Conservation (phyloP, 2,113 vertebrate genomes). For the Leptocoma aspasia region DNA sequence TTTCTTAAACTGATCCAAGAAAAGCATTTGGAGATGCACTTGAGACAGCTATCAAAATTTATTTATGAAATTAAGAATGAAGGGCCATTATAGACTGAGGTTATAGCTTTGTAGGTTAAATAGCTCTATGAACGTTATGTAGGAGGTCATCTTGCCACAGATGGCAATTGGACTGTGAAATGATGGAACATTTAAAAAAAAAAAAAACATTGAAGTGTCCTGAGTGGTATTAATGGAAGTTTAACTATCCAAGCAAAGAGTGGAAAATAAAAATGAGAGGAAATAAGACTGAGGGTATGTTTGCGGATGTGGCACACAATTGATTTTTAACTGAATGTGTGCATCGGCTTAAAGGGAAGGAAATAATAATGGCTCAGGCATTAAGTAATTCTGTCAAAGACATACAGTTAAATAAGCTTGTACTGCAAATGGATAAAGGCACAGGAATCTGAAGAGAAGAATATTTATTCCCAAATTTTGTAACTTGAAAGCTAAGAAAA, state of each 20-base stretch:
- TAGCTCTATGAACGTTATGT: neutral
- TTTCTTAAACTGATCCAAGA: neutral
- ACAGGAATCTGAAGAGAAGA: neutral
- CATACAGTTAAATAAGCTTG: neutral
- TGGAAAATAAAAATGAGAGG: slow-evolving; percentile 34
- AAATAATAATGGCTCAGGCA: slow-evolving; percentile 29
- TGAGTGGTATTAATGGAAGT: slow-evolving; percentile 41
- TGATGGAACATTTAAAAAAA: neutral
- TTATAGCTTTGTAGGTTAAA: slow-evolving; percentile 5
- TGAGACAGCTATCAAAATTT: slow-evolving; percentile 31
- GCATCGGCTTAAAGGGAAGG: slow-evolving; percentile 41
- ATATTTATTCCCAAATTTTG: neutral
- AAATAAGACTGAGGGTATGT: slow-evolving; percentile 31
- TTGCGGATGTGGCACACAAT: slow-evolving; percentile 42
- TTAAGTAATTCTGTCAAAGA: slow-evolving; percentile 11
- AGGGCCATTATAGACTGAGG: neutral
- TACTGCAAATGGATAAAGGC: neutral
- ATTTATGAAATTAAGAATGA: slow-evolving; percentile 45
- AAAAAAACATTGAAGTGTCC: neutral
- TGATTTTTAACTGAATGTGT: slow-evolving; percentile 41
- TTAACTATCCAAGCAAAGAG: slow-evolving; percentile 19
- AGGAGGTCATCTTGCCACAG: slow-evolving; percentile 8
- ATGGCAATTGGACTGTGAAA: slow-evolving; percentile 40
- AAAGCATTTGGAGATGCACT: neutral
- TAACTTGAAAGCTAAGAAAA: neutral